These are phyloP conservation scores for Phalloptychus januarius DNA, from an alignment of 2,797 vertebrate species.

Conservation along the genomic window DNA sequence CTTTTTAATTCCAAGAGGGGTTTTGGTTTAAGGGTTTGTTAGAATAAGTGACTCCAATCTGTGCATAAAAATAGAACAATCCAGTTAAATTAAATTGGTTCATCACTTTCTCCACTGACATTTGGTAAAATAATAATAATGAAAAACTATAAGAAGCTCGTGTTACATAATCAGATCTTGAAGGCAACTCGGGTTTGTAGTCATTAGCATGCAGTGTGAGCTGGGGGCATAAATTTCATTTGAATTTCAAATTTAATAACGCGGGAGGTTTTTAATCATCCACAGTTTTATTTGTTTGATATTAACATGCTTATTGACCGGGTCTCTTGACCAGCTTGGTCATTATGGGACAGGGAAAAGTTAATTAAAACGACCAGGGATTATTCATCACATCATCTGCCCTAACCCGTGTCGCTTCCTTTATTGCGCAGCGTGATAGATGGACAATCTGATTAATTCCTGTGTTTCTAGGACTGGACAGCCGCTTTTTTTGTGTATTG, in stretches of 20 bases:
- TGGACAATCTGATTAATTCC: slow-evolving; percentile 96
- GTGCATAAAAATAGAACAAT: slow-evolving; percentile 49
- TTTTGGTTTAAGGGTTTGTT: slow-evolving; percentile 42
- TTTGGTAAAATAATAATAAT: slow-evolving; percentile 48
- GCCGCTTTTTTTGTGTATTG: slow-evolving; percentile 45
- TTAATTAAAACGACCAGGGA: slow-evolving; percentile 99
- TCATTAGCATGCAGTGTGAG: slow-evolving; percentile 94
- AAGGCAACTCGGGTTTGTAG: slow-evolving; percentile 59
- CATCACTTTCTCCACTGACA: slow-evolving; percentile 56
- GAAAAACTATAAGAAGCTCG: slow-evolving; percentile 46
- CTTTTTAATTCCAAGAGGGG: too few species aligned
- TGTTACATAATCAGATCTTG: slow-evolving; percentile 77
- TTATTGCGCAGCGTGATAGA: slow-evolving; percentile 98
- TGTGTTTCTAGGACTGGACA: slow-evolving; percentile 99
- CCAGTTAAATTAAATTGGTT: slow-evolving; percentile 50
- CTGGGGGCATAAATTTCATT: slow-evolving; percentile 98
- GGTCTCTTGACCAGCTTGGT: slow-evolving; percentile 99
- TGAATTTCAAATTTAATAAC: slow-evolving; percentile 99
- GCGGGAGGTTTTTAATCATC: slow-evolving; percentile 99
- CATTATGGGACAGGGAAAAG: slow-evolving; percentile 99
- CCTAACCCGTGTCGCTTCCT: slow-evolving; percentile 94
- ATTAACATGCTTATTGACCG: slow-evolving; percentile 99
- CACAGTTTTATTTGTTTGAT: slow-evolving; percentile 99
- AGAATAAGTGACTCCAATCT: slow-evolving; percentile 10
- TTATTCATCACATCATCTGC: slow-evolving; percentile 99